Conservation (phyloP, 2,113 vertebrate species). For the Rhinichthys klamathensis region DNA sequence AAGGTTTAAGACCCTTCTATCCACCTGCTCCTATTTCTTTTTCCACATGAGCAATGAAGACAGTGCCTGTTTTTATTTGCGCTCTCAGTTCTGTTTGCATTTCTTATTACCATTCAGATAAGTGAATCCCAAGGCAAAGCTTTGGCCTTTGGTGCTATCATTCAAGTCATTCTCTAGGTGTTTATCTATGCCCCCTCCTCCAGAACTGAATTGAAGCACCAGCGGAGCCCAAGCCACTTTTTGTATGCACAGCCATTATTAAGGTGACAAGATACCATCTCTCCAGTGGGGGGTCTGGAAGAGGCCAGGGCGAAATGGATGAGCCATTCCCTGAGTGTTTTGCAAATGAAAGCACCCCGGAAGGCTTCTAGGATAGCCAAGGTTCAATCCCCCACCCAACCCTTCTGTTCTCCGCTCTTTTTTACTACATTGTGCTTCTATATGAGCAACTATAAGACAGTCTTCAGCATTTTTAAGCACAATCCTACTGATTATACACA, state of each 20-base stretch:
- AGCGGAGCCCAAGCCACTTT: constrained; percentile 56
- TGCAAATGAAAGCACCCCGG: constrained; percentile 74
- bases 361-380: constrained; percentile 71
- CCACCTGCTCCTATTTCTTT: constrained; percentile 42
- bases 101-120: constrained; percentile 59
- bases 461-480: constrained; percentile 49
- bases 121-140: constrained; percentile 59
- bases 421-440: constrained; percentile 31
- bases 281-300: constrained; percentile 63
- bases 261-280: constrained; percentile 66
- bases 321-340: constrained; percentile 71
- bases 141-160: constrained; percentile 61
- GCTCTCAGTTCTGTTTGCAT: constrained; percentile 53
- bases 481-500: constrained; percentile 20
- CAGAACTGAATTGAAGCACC: constrained; percentile 52
- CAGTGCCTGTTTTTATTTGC: constrained; percentile 56
- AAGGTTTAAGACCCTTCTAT: constrained; percentile 26
- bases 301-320: constrained; percentile 65
- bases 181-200: constrained; percentile 56
- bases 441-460: constrained; percentile 9
- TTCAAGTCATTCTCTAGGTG: constrained; percentile 61
- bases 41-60: constrained; percentile 60
- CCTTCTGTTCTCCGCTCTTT: constrained; percentile 53
- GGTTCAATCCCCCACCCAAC: constrained; percentile 64
- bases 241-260: constrained; percentile 65